Evolutionary conservation across 53 echinoderm and acorn worm genomes (phyloP).

Genomic region (Hippasteria phrygiana): DNA sequence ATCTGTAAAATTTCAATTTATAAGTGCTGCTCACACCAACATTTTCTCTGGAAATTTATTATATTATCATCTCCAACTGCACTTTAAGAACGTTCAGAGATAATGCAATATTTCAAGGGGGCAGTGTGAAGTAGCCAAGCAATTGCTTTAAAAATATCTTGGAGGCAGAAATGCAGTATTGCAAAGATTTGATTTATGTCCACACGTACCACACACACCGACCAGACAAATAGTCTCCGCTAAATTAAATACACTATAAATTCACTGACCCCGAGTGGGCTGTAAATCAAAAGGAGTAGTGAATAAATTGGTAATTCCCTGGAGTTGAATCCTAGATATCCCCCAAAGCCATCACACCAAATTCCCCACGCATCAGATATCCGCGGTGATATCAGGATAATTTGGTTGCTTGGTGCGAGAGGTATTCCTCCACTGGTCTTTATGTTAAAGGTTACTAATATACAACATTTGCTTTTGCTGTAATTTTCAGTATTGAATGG

Average conservation of each 20-base stretch:
- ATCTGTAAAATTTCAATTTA: no score
- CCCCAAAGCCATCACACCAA: neutral
- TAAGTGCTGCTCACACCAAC: no score
- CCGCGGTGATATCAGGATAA: neutral
- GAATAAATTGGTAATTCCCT: slow-evolving; percentile 39
- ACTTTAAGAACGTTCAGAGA: no score
- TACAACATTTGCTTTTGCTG: no score
- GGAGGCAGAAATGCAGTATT: neutral
- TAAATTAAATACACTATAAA: slow-evolving; percentile 41
- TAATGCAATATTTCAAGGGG: neutral
- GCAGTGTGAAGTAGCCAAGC: neutral
- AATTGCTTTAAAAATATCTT: slow-evolving; percentile 8
- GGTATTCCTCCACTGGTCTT: neutral
- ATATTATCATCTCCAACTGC: no score
- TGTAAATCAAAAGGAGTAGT: slow-evolving; percentile 27
- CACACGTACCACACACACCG: neutral
- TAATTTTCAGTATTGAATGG: no score
- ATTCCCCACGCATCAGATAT: slow-evolving; percentile 15
- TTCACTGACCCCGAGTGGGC: neutral
- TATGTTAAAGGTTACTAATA: no score
- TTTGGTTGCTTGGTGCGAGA: neutral
- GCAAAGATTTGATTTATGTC: neutral
- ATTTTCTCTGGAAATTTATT: no score
- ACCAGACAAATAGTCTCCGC: slow-evolving; percentile 28
- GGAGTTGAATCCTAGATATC: neutral